A percentile compares a stretch with the other conserved stretches of the same genome.
Conservation (phyloP, 2,797 vertebrate species). For the Cyclopterus lumpus region DNA sequence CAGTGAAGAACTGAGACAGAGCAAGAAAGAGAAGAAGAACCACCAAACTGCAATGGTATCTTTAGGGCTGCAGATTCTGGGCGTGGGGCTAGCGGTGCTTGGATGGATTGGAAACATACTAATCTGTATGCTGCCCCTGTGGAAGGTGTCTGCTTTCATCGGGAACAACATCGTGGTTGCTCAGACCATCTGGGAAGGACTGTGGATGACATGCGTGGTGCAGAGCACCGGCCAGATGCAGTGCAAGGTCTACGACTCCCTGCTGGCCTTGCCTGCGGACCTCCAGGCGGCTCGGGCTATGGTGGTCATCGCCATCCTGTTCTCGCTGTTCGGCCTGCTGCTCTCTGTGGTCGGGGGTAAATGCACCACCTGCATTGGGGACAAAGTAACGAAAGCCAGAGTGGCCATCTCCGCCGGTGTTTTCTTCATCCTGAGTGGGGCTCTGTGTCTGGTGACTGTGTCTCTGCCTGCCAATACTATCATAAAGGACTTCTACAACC, state of each 20-base stretch:
- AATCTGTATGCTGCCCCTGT: conserved; percentile 81
- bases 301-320: conserved; percentile 79
- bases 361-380: conserved; percentile 85
- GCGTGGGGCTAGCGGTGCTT: conserved; percentile 72
- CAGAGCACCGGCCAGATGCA: conserved; percentile 85
- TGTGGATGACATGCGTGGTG: conserved; percentile 84
- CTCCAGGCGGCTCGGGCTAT: conserved; percentile 81
- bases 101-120: conserved; percentile 82
- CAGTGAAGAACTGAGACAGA: neutral
- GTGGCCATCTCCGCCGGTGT: conserved; percentile 80
- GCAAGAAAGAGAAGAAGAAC: neutral
- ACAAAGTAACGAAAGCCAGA: conserved; percentile 76
- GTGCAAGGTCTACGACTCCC: conserved; percentile 82
- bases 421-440: conserved; percentile 82
- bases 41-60: conserved; percentile 71
- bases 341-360: conserved; percentile 85
- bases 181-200: conserved; percentile 82
- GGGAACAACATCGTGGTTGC: conserved; percentile 84
- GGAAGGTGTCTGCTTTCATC: conserved; percentile 83
- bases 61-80: conserved; percentile 80
- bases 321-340: conserved; percentile 81
- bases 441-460: conserved; percentile 80
- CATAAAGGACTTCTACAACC: conserved; percentile 86
- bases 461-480: conserved; percentile 82
- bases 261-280: conserved; percentile 78